Evolutionary conservation across 1,140 invertebrate species (phyloP).

Genomic region (Matsumurasca onukii): DNA sequence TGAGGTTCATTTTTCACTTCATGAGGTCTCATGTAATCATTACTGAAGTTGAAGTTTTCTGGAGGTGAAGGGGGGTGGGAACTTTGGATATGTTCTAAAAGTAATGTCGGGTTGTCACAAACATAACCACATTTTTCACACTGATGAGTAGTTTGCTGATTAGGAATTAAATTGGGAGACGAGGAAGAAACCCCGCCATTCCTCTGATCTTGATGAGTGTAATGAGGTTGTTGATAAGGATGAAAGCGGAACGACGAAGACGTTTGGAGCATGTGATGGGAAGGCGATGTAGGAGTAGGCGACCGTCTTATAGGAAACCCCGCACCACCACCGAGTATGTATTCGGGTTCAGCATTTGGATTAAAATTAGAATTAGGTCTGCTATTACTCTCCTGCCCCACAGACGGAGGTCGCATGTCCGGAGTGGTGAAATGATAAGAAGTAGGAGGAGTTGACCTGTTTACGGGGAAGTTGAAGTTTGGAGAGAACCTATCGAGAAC

Average conservation of each 20-base stretch:
- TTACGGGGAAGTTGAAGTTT: constrained; percentile 25
- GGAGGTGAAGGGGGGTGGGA: constrained; percentile 62
- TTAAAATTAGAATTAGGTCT: constrained; percentile 9
- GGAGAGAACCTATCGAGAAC: constrained; percentile 33
- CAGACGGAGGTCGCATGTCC: constrained; percentile 14
- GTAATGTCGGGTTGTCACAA: constrained; percentile 65
- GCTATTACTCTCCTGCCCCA: neutral
- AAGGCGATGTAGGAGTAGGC: constrained; percentile 37
- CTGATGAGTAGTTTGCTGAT: constrained; percentile 63
- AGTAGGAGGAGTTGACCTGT: constrained; percentile 18
- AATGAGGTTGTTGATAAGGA: constrained; percentile 51
- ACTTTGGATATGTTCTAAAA: constrained; percentile 69
- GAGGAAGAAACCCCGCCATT: constrained; percentile 53
- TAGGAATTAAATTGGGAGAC: constrained; percentile 60
- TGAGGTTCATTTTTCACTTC: constrained; percentile 57
- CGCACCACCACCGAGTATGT: constrained; percentile 45
- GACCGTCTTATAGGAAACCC: constrained; percentile 43
- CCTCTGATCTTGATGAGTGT: constrained; percentile 53
- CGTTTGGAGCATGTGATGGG: constrained; percentile 30
- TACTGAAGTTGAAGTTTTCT: constrained; percentile 49
- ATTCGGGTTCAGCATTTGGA: constrained; percentile 42
- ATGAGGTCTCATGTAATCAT: constrained; percentile 35
- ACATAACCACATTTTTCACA: constrained; percentile 80
- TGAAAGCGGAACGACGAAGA: constrained; percentile 43
- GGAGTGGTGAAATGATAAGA: neutral